phyloP scores from a whole-genome alignment of 1,140 invertebrate genomes.

The Caenorhabditis elegans region WBcel235 BX284602.5:7048501-7049000 shows the following conservation, averaged over 20 bases:
- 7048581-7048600: not conserved
- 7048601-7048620: constrained; percentile 26
- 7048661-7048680: constrained; percentile 14
- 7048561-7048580: not conserved
- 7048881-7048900: constrained; percentile 69
- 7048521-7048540: constrained; percentile 28
- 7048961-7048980: constrained; percentile 56
- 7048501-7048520: not conserved
- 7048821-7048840: constrained; percentile 35
- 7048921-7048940: constrained; percentile 69
- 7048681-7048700: constrained; percentile 17
- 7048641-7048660: constrained; percentile 24
- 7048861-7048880: constrained; percentile 68
- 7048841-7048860: constrained; percentile 67
- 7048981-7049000: constrained; percentile 43
- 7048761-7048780: not conserved
- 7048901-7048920: constrained; percentile 68
- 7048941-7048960: constrained; percentile 69
- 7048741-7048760: not conserved
- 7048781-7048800: constrained; percentile 9
- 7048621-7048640: constrained; percentile 18
- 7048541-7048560: constrained; percentile 14
- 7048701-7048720: constrained; percentile 6
- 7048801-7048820: constrained; percentile 42
- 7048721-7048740: not conserved